These are phyloP conservation scores for Rhadinocentrus ornatus DNA, from an alignment of 2,797 vertebrate species.

Conservation along the genomic window DNA sequence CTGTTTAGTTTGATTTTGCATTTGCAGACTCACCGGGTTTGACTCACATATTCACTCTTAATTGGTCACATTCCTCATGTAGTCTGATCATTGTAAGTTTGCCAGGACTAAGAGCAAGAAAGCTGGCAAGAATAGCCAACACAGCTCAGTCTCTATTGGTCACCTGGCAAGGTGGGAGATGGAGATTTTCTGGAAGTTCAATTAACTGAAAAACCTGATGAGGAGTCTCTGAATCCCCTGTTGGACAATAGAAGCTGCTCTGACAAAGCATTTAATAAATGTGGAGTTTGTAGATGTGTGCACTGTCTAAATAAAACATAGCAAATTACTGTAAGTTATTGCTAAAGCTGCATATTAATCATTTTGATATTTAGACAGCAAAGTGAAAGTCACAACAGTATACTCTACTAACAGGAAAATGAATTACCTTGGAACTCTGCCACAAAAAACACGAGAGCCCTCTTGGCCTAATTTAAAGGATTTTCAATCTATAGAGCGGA, in stretches of 20 bases:
- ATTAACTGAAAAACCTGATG: neutral
- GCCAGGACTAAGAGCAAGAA: constrained; percentile 5
- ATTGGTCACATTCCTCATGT: constrained; percentile 16
- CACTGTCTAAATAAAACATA: constrained; percentile 28
- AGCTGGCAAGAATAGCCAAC: constrained; percentile 7
- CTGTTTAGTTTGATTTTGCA: neutral
- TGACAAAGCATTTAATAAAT: neutral
- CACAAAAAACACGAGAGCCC: constrained; percentile 45
- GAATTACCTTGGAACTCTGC: constrained; percentile 54
- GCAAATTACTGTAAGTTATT: constrained; percentile 44
- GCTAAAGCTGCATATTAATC: constrained; percentile 51
- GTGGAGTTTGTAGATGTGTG: neutral
- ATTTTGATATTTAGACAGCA: constrained; percentile 36
- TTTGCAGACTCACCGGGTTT: constrained; percentile 11
- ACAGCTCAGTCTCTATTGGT: constrained; percentile 3
- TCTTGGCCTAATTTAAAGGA: constrained; percentile 26
- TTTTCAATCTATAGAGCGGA: constrained; percentile 34
- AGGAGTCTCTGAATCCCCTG: neutral
- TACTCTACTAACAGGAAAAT: constrained; percentile 39
- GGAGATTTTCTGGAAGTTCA: constrained; percentile 7
- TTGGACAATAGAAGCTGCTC: neutral
- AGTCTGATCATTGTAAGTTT: neutral
- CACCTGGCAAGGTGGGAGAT: neutral
- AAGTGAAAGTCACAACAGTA: constrained; percentile 48
- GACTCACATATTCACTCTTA: constrained; percentile 9